Evolutionary conservation across 2,888 invertebrate species (phyloP).

Genomic region (Argyra leucocephala): DNA sequence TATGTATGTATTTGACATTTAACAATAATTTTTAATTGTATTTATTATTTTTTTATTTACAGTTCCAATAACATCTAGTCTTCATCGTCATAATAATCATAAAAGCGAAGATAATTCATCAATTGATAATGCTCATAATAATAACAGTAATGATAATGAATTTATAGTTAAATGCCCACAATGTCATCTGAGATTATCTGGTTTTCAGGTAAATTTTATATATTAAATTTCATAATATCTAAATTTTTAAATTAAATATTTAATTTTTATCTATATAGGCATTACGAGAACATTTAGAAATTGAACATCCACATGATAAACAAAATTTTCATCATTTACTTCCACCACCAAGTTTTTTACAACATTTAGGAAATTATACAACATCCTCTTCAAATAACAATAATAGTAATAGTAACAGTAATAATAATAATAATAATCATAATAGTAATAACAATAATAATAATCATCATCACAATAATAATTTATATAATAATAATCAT

Average conservation of each 20-base stretch:
- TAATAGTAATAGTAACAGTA: conserved; percentile 20
- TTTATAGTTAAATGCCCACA: conserved; percentile 45
- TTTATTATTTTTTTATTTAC: conserved; percentile 20
- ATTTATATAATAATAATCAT: conserved; percentile 21
- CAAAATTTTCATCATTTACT: conserved; percentile 32
- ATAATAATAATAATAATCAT: conserved; percentile 19
- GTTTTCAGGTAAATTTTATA: conserved; percentile 37
- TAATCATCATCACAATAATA: conserved; percentile 20
- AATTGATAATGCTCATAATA: conserved; percentile 27
- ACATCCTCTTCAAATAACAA: conserved; percentile 15
- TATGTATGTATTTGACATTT: too few species aligned
- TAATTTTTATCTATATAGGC: conserved; percentile 28
- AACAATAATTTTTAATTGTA: background rate
- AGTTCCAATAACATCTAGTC: conserved; percentile 43
- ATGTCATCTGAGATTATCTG: conserved; percentile 42
- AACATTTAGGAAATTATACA: conserved; percentile 19
- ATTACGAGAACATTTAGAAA: conserved; percentile 45
- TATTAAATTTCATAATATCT: background rate
- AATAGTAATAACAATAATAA: conserved; percentile 21
- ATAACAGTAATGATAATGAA: conserved; percentile 30
- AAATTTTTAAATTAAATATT: background rate
- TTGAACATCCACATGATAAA: conserved; percentile 41
- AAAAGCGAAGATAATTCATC: conserved; percentile 34
- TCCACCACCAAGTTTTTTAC: conserved; percentile 16
- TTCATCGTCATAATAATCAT: conserved; percentile 38